Conservation (phyloP, 1,140 invertebrate genomes). For the Leucophenga varia region DNA sequence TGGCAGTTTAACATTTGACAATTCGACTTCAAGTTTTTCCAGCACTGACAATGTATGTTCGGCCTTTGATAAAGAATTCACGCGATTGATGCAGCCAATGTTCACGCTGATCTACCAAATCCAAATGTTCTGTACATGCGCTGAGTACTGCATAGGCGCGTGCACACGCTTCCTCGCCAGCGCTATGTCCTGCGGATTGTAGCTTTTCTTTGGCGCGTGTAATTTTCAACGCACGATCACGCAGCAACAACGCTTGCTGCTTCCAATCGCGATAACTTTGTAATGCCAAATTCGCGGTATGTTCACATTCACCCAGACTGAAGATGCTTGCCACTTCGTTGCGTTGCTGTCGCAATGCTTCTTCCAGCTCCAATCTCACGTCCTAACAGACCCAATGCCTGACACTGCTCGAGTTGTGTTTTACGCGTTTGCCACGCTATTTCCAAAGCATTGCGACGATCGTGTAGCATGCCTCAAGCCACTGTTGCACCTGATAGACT, state of each 20-base stretch:
- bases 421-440: conserved; percentile 70
- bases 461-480: conserved; percentile 77
- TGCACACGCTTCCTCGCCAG: conserved; percentile 69
- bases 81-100: conserved; percentile 68
- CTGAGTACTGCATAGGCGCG: conserved; percentile 74
- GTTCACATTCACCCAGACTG: conserved; percentile 66
- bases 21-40: conserved; percentile 75
- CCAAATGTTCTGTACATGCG: conserved; percentile 72
- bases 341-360: conserved; percentile 58
- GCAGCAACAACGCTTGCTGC: conserved; percentile 72
- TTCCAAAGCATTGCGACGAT: conserved; percentile 73
- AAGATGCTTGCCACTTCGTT: conserved; percentile 36
- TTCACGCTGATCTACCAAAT: conserved; percentile 71
- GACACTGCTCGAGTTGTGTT: conserved; percentile 73
- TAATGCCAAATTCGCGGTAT: conserved; percentile 68
- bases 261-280: conserved; percentile 72
- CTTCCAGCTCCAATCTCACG: conserved; percentile 70
- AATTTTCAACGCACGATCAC: conserved; percentile 75
- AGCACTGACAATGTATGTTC: conserved; percentile 75
- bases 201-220: conserved; percentile 78
- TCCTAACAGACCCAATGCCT: conserved; percentile 73
- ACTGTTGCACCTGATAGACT: conserved; percentile 71
- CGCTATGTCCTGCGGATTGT: conserved; percentile 68
- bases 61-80: conserved; percentile 73
- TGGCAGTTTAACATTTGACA: conserved; percentile 67